Conservation (phyloP, 2,113 vertebrate genomes). For the Perca flavescens region DNA sequence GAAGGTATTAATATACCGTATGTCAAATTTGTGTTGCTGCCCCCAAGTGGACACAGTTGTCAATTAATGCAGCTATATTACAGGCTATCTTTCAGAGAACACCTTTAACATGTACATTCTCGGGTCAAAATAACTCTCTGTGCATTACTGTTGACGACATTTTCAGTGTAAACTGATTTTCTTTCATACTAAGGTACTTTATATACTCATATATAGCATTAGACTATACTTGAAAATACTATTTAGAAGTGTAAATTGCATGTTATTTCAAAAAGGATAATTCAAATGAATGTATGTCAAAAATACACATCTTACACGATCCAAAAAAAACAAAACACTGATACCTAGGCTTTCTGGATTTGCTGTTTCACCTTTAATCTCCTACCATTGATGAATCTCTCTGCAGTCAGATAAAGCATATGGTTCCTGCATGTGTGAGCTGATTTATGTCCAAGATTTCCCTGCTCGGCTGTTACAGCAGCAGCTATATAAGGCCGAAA, state of each 20-base stretch:
- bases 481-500: conserved; percentile 64
- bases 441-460: conserved; percentile 57
- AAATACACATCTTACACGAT: background rate
- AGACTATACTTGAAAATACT: background rate
- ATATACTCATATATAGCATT: background rate
- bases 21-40: background rate
- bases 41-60: background rate
- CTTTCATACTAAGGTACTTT: background rate
- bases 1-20: background rate
- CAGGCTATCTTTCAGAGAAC: background rate
- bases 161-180: background rate
- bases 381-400: conserved; percentile 68
- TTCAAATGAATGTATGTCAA: background rate
- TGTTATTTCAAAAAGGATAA: background rate
- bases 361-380: conserved; percentile 60
- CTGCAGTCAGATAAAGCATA: conserved; percentile 71
- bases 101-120: background rate
- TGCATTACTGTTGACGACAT: background rate
- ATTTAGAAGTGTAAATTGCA: background rate
- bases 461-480: conserved; percentile 47
- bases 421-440: conserved; percentile 77
- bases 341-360: conserved; percentile 25
- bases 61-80: background rate
- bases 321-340: background rate
- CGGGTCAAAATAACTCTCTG: background rate